A percentile compares a stretch with the other conserved stretches of the same genome.
phyloP scores from a whole-genome alignment of 2,797 vertebrate species.

The Gadopsis bispinosus region DNA sequence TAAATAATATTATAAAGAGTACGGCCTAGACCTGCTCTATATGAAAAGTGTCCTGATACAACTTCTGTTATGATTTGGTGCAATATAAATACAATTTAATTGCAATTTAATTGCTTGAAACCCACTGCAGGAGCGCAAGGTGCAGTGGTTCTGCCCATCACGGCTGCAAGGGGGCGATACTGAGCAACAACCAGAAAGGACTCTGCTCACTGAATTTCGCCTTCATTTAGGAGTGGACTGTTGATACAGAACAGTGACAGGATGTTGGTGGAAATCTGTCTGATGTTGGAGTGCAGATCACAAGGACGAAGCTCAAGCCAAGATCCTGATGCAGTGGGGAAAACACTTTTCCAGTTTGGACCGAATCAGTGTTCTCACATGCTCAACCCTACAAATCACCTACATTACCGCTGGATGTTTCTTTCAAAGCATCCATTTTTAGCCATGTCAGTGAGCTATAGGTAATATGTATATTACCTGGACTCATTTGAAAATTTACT shows the following conservation, averaged over 20 bases:
- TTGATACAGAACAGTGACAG: conserved; percentile 19
- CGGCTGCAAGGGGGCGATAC: conserved; percentile 7
- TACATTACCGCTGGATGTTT: neutral
- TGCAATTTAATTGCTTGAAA: neutral
- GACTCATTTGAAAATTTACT: neutral
- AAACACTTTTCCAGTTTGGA: conserved; percentile 19
- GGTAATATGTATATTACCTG: neutral
- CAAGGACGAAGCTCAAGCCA: conserved; percentile 3
- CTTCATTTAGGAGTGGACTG: conserved; percentile 9
- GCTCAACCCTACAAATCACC: neutral
- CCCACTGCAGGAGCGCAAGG: neutral
- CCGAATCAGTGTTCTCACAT: neutral
- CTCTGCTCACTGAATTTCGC: conserved; percentile 13
- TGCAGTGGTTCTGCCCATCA: conserved; percentile 10
- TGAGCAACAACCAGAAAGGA: neutral
- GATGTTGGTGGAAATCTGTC: conserved; percentile 25
- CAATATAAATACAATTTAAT: too few relatives aligned
- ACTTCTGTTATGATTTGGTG: too few relatives aligned
- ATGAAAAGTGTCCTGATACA: too few relatives aligned
- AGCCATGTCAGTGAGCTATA: neutral
- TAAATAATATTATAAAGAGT: too few relatives aligned
- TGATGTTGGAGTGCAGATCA: conserved; percentile 25
- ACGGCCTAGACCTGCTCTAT: too few relatives aligned
- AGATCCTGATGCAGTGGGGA: neutral
- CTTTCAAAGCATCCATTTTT: neutral